A percentile compares a stretch with the other conserved stretches of the same genome.
phyloP scores from a whole-genome alignment of 2,113 vertebrate genomes.

The Corythoichthys intestinalis region DNA sequence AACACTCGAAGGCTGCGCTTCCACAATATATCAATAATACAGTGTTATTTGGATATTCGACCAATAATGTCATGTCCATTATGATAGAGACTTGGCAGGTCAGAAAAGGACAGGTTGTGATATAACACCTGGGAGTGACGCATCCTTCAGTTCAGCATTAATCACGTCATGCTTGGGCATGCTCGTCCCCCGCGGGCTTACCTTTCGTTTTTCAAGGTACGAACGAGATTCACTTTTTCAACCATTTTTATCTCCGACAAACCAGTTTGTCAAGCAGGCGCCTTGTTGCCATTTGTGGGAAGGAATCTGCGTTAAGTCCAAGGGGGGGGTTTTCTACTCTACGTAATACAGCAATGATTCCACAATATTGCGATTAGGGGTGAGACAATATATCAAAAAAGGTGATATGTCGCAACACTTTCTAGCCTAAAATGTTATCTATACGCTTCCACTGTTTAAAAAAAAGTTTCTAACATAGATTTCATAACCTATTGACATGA shows the following conservation, averaged over 20 bases:
- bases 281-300: background rate
- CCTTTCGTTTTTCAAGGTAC: background rate
- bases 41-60: conserved; percentile 14
- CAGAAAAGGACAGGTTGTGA: background rate
- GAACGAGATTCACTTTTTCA: background rate
- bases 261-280: background rate
- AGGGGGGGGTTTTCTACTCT: background rate
- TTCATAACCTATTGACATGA: no score
- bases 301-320: background rate
- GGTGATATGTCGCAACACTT: no score
- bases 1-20: background rate
- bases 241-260: background rate
- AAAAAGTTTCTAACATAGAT: no score
- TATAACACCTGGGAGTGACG: background rate
- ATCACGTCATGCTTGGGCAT: background rate
- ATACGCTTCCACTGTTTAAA: no score
- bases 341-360: no score
- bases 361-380: no score
- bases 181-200: background rate
- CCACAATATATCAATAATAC: conserved; percentile 11
- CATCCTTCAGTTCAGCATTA: background rate
- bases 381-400: no score
- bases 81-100: background rate
- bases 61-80: conserved; percentile 1
- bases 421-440: no score